Evolutionary conservation across 1,140 invertebrate genomes (phyloP), one percentile per base, ranked within the genome.

Genomic region (Zaprionus nigranus): DNA sequence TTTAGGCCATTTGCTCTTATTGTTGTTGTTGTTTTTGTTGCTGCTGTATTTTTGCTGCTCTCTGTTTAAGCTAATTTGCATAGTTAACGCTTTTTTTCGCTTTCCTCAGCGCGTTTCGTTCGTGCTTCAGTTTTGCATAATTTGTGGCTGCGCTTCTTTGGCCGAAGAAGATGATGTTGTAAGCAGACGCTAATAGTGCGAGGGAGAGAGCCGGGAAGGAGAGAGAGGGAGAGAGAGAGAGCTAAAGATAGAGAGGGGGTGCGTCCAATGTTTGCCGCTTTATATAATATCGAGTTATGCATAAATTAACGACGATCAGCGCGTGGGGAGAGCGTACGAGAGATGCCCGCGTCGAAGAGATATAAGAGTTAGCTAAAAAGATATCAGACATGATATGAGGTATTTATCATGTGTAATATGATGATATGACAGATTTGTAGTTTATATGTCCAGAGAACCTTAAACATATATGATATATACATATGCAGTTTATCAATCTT

Each of bases 11-110:
- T 40, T n/a, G n/a, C 24, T 28, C 24, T 17, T 3, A 1, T n/a
- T 24, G 1, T 28, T 24, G 49, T 64, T 56, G 22, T 12, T 24
- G 1, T 5, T 24, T 13, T 53, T 56, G 9, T 38, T 40, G 3
- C n/a, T 43, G 24, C 9, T 38, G 34, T 24, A n/a, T 64, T 67
- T 66, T 56, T 80, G 58, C 40, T 38, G 46, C 22, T 56, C 59
- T 46, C 40, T 46, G 40, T n/a, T 46, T 46, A 46, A 58, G 26
- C 38, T 38, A 70, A 78, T 69, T 78, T 90, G 71, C 86, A 81
- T 66, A 46, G 81, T 61, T 71, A 73, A 67, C 68, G 85, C 60
- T 85, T 86, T 86, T 85, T 85, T 81, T 85, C 80, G 80, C 80
- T 90, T 90, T 88, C 71, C 85, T 88, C 79, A 67, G 75, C 85